Evolutionary conservation across 1,140 invertebrate species (phyloP).

Genomic region (Aphidius gifuensis): DNA sequence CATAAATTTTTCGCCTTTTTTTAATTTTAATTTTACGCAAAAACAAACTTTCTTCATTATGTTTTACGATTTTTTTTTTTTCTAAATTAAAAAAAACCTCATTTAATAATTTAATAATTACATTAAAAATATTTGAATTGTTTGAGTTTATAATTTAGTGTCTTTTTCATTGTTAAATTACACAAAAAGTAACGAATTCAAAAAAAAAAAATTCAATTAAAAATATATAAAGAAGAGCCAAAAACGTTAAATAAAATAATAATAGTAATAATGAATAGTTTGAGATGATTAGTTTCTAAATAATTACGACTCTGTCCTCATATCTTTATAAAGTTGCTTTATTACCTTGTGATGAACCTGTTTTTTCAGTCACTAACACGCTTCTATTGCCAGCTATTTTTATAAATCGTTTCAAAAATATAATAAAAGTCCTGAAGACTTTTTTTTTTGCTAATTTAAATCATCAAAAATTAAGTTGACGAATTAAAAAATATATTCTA

Average conservation of each 20-base stretch:
- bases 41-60: background rate
- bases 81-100: no score
- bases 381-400: background rate
- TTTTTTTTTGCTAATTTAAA: no score
- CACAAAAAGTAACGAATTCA: background rate
- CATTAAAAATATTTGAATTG: no score
- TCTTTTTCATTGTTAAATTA: no score
- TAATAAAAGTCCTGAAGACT: no score
- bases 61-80: background rate
- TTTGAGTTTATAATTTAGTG: no score
- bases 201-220: conserved; percentile 8
- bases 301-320: conserved; percentile 47
- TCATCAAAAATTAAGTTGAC: no score
- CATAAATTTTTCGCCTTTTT: no score
- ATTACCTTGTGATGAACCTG: conserved; percentile 51
- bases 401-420: background rate
- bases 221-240: conserved; percentile 1
- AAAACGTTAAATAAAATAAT: background rate
- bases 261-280: conserved; percentile 28
- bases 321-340: conserved; percentile 44
- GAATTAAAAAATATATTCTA: no score
- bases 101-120: no score
- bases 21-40: no score
- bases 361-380: conserved; percentile 28
- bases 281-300: conserved; percentile 51